Evolutionary conservation across 2,888 invertebrate genomes (phyloP), one percentile per base, ranked within the genome.

Genomic region (Mesorhabditis belari): DNA sequence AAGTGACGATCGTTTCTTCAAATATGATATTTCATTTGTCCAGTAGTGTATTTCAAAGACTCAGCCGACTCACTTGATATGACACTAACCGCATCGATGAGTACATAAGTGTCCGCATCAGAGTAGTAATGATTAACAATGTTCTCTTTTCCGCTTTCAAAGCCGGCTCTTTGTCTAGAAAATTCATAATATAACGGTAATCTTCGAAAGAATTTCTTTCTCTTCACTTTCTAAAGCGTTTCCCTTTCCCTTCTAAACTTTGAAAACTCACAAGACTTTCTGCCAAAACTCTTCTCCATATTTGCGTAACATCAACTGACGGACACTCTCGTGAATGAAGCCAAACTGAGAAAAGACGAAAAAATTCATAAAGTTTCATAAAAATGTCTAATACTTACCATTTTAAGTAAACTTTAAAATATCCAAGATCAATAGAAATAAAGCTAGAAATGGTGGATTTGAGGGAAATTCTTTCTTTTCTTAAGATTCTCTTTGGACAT

Each of bases 91-190:
- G 74, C 70, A 57, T 79, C 77, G 9, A 80, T 67, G 12, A 80
- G 61, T 2, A 68, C 65, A 60, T 76, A 77, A 6, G 79, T 80
- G 24, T 79, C 78, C n/a, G 66, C 58, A 57, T 80, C 80, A 2
- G 74, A 68, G 61, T 80, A 80, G 59, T 77, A 75, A 57, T 77
- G 77, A 57, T 77, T 77, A 4, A 77, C 73, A 24, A 77, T 78
- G 59, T 77, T 77, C 55, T 80, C 80, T 62, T 78, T 80, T n/a
- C 80, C 80, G 23, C 67, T 61, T 57, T 80, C 80, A 61, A 80
- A 77, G 1, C 77, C 77, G 19, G 78, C 67, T 19, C 74, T 64
- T 17, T 63, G 61, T 29, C 75, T 74, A 27, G 49, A 61, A 35
- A 26, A 28, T 49, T 25, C 54, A 64, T n/a, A n/a, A 50, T 27